Base-by-base conservation (phyloP, 1,140 invertebrate species). In the Drosophila santomea region DNA sequence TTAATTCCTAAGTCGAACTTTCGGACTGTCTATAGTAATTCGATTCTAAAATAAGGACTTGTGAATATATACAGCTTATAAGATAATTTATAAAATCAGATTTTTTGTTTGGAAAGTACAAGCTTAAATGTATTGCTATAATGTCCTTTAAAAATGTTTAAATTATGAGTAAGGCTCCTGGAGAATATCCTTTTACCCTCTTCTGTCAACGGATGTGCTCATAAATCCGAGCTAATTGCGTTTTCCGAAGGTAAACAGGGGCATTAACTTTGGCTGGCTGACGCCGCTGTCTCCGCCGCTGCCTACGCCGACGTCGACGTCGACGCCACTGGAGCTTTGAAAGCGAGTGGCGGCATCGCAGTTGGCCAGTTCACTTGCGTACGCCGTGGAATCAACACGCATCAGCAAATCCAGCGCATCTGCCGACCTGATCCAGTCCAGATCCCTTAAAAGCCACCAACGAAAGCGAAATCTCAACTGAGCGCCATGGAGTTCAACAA, bases 401-500 rank as follows among this genome's bases (percentile, higher is more conserved):
- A 66, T 14, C 32, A 20, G 20, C 7, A 35, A 36, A 20, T 12
- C 47, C 28, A 71, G 14, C 20, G 17, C 8, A 48, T n/a, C 38
- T 11, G 7, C 15, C n/a, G 8, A 54, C 10, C 23, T 2, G 39
- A 45, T 55, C 47, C 11, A 48, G 55, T 68, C 35, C 48, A 17
- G 3, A 44, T 36, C 12, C 60, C 15, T 10, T 12, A 15, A 43
- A 39, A 35, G 23, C 15, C 35, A 57, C 15, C 35, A 57, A 23
- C 28, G n/a, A 47, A 54, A 61, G 36, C 28, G 28, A 74, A 73
- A 61, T 66, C 59, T 36, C 48, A 63, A 36, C 32, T 39, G 54
- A 56, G 43, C 55, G 73, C 50, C 28, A 91, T 92, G 91, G 84
- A 92, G 74, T 89, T 91, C 64, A 91, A 92, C 74, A 91, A 92